Evolutionary conservation across 2,888 invertebrate genomes (phyloP), one percentile per base, ranked within the genome.

Genomic region (Diarsia mendica): DNA sequence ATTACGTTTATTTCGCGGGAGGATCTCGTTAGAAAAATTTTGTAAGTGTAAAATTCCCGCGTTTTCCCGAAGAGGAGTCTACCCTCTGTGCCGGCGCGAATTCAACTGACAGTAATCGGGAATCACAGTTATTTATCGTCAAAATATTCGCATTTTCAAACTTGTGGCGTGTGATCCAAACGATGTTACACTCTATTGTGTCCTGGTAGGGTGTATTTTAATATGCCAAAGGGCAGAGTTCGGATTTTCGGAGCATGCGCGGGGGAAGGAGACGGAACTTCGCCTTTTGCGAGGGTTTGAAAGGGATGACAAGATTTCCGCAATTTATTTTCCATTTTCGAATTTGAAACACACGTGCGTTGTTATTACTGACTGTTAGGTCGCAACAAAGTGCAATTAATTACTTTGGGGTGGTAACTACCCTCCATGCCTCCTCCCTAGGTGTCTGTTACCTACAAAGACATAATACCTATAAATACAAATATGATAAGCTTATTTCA

Each of bases 161-260:
- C 85, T 76, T 85, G 79, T 75, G 82, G 78, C 46, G 61, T 64
- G 70, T 67, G 68, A 49, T 71, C 18, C 79, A 82, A 75, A 70
- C 82, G 78, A 88, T 86, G 83, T 79, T 86, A 82, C 79, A 80
- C 92, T 89, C 85, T 93, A 91, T 87, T 73, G 67, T 82, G 69
- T 83, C 33, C 71, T 0, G 20, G 71, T 92, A 94, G 87, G 89
- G 88, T 83, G 79, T 77, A 91, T 85, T 91, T 92, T 91, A 78
- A 83, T 87, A 89, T 88, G 80, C 77, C 89, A 89, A 85, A 87
- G 84, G 86, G 84, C 80, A 84, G 49, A 72, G 75, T 79, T 73
- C 44, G 51, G 48, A 55, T 75, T 67, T 80, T 89, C 82, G 75
- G 94, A 93, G 95, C 95, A 95, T 95, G 95, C 95, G 95, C 95